Evolutionary conservation across 2,113 vertebrate genomes (phyloP).

Genomic region (Psittacula cyanocephala): DNA sequence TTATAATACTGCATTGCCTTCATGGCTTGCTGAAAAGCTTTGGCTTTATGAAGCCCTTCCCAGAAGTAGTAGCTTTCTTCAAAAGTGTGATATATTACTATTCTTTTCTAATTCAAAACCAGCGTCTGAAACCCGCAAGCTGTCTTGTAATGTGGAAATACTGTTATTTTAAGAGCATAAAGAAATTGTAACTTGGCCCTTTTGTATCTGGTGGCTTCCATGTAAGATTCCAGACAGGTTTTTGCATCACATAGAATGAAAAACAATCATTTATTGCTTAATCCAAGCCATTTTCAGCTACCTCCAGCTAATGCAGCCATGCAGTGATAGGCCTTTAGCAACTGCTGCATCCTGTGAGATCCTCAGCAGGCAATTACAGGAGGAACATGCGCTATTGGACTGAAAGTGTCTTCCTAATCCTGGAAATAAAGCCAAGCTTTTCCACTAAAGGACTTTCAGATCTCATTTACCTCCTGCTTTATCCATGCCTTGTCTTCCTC

Average conservation of each 20-base stretch:
- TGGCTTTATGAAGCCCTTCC: neutral
- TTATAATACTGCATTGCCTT: slow-evolving; percentile 20
- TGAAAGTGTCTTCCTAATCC: neutral
- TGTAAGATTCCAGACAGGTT: neutral
- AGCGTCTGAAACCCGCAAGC: neutral
- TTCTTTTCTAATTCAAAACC: neutral
- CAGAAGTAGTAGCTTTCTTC: neutral
- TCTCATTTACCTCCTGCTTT: neutral
- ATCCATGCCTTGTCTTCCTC: neutral
- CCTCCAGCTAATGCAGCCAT: neutral
- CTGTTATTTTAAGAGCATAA: neutral
- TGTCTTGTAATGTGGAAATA: neutral
- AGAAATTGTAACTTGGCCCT: neutral
- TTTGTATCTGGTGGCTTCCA: neutral
- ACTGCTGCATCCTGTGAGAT: neutral
- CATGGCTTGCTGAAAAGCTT: slow-evolving; percentile 12
- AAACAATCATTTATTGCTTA: neutral
- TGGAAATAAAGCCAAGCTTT: neutral
- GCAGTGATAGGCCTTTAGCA: neutral
- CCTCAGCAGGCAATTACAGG: neutral
- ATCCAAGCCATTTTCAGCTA: neutral
- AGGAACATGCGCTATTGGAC: neutral
- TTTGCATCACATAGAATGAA: neutral
- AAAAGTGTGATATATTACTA: neutral
- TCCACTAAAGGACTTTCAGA: neutral